These are phyloP conservation scores for Gerris buenoi DNA, from an alignment of 1,140 invertebrate genomes.

Conservation along the genomic window DNA sequence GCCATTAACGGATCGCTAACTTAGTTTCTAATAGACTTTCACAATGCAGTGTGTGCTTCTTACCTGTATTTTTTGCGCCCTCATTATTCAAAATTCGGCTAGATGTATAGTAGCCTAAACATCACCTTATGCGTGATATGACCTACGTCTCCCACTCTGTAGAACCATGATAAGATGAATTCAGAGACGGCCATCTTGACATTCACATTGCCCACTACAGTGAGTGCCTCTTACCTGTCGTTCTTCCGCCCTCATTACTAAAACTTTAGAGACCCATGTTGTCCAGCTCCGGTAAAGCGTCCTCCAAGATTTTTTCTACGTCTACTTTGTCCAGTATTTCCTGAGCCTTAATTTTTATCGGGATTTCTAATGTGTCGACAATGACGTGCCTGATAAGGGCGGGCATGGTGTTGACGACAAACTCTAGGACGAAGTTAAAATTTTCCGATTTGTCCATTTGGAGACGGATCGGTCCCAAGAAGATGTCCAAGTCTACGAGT, in stretches of 20 bases:
- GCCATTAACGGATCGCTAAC: too few species aligned
- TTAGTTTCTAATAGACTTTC: too few species aligned
- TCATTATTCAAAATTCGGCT: conserved; percentile 31
- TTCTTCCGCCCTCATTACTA: too few species aligned
- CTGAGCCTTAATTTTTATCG: conserved; percentile 48
- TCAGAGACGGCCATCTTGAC: conserved; percentile 27
- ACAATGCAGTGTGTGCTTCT: too few species aligned
- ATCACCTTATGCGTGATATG: conserved; percentile 43
- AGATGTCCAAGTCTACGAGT: conserved; percentile 10
- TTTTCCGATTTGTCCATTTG: conserved; percentile 51
- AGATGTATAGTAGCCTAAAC: conserved; percentile 48
- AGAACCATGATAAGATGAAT: conserved; percentile 60
- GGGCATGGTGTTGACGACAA: conserved; percentile 57
- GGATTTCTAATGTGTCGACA: conserved; percentile 62
- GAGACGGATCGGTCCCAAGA: conserved; percentile 7
- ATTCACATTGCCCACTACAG: too few species aligned
- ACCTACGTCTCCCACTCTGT: conserved; percentile 60
- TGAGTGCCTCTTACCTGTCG: too few species aligned
- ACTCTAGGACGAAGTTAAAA: conserved; percentile 60
- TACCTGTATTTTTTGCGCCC: too few species aligned
- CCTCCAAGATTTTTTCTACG: conserved; percentile 50
- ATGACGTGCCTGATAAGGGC: conserved; percentile 69
- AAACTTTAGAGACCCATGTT: conserved; percentile 12
- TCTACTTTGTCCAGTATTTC: conserved; percentile 54
- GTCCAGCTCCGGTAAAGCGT: conserved; percentile 35